Base-by-base conservation (phyloP, 2,113 vertebrate genomes). In the Aegypius monachus region DNA sequence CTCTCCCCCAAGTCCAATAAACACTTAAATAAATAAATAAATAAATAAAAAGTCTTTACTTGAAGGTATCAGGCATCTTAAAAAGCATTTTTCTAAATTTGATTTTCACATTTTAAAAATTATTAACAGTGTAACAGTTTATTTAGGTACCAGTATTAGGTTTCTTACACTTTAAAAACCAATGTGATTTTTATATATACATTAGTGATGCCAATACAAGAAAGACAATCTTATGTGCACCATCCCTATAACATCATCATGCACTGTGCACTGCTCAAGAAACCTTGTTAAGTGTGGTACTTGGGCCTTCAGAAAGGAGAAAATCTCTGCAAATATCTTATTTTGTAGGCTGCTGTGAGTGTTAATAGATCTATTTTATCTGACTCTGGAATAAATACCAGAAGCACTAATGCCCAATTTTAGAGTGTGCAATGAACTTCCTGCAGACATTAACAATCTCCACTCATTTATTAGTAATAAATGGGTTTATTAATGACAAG, bases 141-240 rank as follows among this genome's bases (percentile, higher is more conserved):
- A 74, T 21, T 73, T 22, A 50, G 17, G 27, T 68, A 83, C 6
- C 36, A 68, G 9, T 15, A 68, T 31, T 50, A n/a, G 9, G 12
- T 19, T 91, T 58, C 32, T 55, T 29, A 34, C 4, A 10, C 31
- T 93, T 92, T 9, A 52, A 72, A 81, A 88, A 68, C 0, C 11
- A 75, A 21, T 3, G 15, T 32, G 17, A 56, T 31, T 92, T 78
- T 84, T 47, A 43, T 4, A 36, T 14, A 34, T 10, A 38, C 10
- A 50, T 34, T 55, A 78, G 31, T 1, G 3, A 52, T 34, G 40
- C 13, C 58, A 55, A 22, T 1, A 61, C 0, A 1, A 11, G 23
- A 71, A 74, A 48, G 38, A 66, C 8, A 88, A 59, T 52, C 7
- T 47, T 42, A 70, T 1, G 3, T 40, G 27, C 45, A 42, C 9